phyloP scores from a whole-genome alignment of 2,113 vertebrate genomes.

The Chunga burmeisteri region DNA sequence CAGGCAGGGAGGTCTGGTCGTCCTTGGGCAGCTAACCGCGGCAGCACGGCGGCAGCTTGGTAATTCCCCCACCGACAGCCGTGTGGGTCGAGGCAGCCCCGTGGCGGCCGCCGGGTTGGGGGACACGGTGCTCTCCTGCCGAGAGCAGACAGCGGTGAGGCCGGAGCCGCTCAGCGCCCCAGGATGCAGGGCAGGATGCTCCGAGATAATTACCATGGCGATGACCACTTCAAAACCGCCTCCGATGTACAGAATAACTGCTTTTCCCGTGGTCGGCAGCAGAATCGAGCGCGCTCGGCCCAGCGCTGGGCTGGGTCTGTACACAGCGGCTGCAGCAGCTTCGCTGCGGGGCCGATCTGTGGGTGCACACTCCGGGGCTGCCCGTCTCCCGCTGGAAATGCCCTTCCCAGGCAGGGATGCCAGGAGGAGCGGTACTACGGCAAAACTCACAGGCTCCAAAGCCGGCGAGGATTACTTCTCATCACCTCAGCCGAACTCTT shows the following conservation, averaged over 20 bases:
- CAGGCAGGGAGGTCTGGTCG: accelerated
- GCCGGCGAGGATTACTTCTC: neutral
- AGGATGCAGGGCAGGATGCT: neutral
- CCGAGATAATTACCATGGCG: neutral
- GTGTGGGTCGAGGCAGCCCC: neutral
- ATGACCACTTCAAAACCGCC: neutral
- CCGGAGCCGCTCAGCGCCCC: neutral
- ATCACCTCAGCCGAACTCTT: neutral
- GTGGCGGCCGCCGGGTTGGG: neutral
- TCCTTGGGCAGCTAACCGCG: neutral
- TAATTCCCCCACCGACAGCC: accelerated
- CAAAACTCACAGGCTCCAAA: neutral
- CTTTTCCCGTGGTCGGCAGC: neutral
- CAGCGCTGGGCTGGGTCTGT: neutral
- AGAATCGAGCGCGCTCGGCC: neutral
- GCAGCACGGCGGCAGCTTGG: neutral
- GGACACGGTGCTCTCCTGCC: neutral
- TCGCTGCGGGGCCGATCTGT: neutral
- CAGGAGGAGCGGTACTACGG: neutral
- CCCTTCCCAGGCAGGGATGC: neutral
- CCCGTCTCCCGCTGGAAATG: neutral
- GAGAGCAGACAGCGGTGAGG: neutral
- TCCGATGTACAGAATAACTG: neutral
- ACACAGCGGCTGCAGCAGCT: neutral
- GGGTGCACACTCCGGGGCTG: neutral